Evolutionary conservation across 2,888 invertebrate species (phyloP), one percentile per base, ranked within the genome.

Genomic region (Perithous albicinctus): DNA sequence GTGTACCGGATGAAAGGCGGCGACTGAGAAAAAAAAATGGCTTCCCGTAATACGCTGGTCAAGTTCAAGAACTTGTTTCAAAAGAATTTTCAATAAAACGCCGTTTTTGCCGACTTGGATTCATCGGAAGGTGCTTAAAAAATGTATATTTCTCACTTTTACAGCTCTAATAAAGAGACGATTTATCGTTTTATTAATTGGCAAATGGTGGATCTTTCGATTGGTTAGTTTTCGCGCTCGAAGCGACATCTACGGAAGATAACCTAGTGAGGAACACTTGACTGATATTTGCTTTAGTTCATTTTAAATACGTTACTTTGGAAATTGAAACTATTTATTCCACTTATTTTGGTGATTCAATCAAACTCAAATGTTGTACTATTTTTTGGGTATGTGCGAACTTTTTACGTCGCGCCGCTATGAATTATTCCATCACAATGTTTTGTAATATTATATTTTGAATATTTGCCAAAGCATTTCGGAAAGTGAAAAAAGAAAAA

Each of bases 1-100:
- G 89, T 90, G 90, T 88, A 88, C 90, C 90, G 90, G 90, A 90
- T 89, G 87, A 88, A 86, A 87, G 87, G 87, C 86, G 85, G 85
- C 75, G 84, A 86, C 84, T 86, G 75, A 61, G 18, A 48, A 54
- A 35, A 64, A 80, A 88, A 87, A 82, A 89, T 88, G 89, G 89
- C 87, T 86, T 85, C 88, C 86, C 82, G 86, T 87, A 87, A 85
- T 85, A 81, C 51, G 78, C n/a, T 10, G 86, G 86, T 89, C 88
- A 87, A 88, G 59, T 43, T n/a, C 15, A n/a, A 43, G 15, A n/a
- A n/a, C 43, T 15, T 43, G 43, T n/a, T 41, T n/a, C 5, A n/a
- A n/a, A 43, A 12, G 15, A 2, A n/a, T 12, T 43, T n/a, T 5
- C 5, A 12, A 12, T 15, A 2, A 43, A 43, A 43, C 12, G n/a